Percentiles rank a stretch among this genome's conserved stretches.
Conservation (phyloP, 2,113 vertebrate genomes). For the Dipodomys spectabilis region DNA sequence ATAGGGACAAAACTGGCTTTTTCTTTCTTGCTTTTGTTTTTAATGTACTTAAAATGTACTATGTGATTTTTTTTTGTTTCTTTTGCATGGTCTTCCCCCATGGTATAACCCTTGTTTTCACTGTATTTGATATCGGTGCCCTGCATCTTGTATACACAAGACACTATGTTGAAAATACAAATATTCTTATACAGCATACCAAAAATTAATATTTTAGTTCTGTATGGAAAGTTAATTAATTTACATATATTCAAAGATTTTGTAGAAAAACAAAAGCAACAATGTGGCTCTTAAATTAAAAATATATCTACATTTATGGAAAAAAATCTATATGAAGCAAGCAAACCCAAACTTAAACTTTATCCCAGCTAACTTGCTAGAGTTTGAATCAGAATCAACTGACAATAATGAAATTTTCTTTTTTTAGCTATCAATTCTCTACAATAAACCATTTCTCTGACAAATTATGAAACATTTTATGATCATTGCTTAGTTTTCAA, state of each 20-base stretch:
- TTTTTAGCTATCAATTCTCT: not conserved
- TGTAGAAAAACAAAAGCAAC: not conserved
- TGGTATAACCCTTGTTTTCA: too few relatives aligned
- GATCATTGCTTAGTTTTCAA: not conserved
- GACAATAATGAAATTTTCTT: not conserved
- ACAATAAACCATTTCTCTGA: not conserved
- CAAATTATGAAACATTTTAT: not conserved
- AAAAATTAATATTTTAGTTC: constrained; percentile 43
- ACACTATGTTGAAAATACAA: too few relatives aligned
- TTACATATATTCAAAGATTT: not conserved
- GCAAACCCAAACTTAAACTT: not conserved
- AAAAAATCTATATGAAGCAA: not conserved
- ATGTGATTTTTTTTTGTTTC: too few relatives aligned
- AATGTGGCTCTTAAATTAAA: constrained; percentile 7
- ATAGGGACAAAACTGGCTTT: too few relatives aligned
- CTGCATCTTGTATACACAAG: too few relatives aligned
- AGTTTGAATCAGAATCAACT: not conserved
- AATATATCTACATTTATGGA: not conserved
- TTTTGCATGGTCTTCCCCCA: too few relatives aligned
- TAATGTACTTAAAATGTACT: too few relatives aligned
- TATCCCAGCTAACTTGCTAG: not conserved
- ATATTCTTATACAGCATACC: not conserved
- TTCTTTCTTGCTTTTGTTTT: too few relatives aligned
- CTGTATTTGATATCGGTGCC: too few relatives aligned
- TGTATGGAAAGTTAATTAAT: not conserved